Evolutionary conservation across 1,140 invertebrate species (phyloP).

Genomic region (Pomacea maculata): DNA sequence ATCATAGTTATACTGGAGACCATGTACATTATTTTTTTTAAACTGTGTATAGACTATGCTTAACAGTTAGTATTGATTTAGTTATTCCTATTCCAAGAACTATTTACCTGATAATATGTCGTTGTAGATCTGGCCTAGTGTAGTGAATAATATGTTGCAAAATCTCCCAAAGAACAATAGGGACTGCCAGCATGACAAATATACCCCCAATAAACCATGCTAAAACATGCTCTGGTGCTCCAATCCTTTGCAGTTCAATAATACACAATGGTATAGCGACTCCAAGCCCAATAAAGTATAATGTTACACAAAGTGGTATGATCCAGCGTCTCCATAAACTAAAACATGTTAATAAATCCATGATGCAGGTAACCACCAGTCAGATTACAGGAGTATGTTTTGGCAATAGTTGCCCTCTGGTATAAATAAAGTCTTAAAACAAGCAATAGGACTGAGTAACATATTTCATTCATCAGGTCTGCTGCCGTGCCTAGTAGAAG

Average conservation of each 20-base stretch:
- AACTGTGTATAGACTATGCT: too few relatives aligned
- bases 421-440: too few relatives aligned
- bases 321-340: constrained; percentile 85
- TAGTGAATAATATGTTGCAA: constrained; percentile 93
- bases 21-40: too few relatives aligned
- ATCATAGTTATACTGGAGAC: too few relatives aligned
- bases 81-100: too few relatives aligned
- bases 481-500: too few relatives aligned
- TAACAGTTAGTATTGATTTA: too few relatives aligned
- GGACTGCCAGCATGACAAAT: constrained; percentile 89
- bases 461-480: too few relatives aligned
- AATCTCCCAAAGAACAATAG: constrained; percentile 94
- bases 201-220: constrained; percentile 84
- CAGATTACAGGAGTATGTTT: too few relatives aligned
- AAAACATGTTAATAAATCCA: constrained; percentile 42
- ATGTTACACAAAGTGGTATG: constrained; percentile 79
- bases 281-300: constrained; percentile 82
- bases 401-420: too few relatives aligned
- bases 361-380: constrained; percentile 10
- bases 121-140: constrained; percentile 90
- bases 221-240: constrained; percentile 66
- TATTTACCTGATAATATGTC: constrained; percentile 86
- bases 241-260: constrained; percentile 68
- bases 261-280: constrained; percentile 85
- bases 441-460: too few relatives aligned